Conservation (phyloP, 2,113 vertebrate genomes). For the Ornithorhynchus anatinus region DNA sequence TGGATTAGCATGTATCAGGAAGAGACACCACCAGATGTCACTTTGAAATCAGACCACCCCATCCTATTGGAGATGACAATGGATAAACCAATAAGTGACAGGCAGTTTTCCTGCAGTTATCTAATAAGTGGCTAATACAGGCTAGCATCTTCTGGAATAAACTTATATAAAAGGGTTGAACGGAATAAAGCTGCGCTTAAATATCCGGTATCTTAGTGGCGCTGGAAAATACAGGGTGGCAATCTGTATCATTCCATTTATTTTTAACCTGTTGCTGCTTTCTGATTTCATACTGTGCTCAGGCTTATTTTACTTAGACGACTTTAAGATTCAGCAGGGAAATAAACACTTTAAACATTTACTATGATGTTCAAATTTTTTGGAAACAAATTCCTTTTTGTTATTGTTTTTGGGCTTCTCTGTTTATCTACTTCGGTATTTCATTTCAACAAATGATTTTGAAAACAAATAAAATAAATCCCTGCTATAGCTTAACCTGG, state of each 20-base stretch:
- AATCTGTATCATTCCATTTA: neutral
- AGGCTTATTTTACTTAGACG: neutral
- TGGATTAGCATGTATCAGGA: slow-evolving; percentile 98
- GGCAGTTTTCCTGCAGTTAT: slow-evolving; percentile 75
- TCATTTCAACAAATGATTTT: slow-evolving; percentile 13
- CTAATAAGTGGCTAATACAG: slow-evolving; percentile 68
- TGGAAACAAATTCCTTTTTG: neutral
- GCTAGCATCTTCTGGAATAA: slow-evolving; percentile 63
- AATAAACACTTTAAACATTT: neutral
- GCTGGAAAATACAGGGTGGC: neutral
- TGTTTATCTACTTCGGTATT: neutral
- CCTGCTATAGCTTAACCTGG: too few relatives aligned
- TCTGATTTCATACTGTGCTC: slow-evolving; percentile 2
- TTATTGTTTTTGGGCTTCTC: neutral
- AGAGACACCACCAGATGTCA: slow-evolving; percentile 96
- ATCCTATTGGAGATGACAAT: slow-evolving; percentile 82
- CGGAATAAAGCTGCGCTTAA: slow-evolving; percentile 32
- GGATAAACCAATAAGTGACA: slow-evolving; percentile 86
- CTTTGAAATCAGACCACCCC: slow-evolving; percentile 91
- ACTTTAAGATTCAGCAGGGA: too few relatives aligned
- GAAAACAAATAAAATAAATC: neutral
- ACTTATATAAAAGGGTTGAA: slow-evolving; percentile 47
- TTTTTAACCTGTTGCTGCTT: slow-evolving; percentile 44
- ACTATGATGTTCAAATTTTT: slow-evolving; percentile 1
- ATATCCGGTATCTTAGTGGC: slow-evolving; percentile 20